Evolutionary conservation across 2,888 invertebrate genomes (phyloP), one percentile per base, ranked within the genome.

Genomic region (Eurytoma adleriae): DNA sequence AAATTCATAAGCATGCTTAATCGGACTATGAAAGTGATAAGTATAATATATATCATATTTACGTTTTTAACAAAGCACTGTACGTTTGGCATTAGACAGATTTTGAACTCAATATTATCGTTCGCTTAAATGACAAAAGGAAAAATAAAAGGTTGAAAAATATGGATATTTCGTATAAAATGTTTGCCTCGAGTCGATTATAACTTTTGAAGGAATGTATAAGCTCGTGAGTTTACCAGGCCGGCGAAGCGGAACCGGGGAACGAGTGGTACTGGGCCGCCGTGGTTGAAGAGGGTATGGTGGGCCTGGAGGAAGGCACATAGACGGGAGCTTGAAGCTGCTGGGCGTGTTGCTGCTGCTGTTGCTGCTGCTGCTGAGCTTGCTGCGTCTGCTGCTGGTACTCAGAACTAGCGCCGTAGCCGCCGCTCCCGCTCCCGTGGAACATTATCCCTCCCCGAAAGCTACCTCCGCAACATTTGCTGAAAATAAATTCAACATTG

Each of bases 231-330:
- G 56, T 83, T 85, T 85, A 90, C 90, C 90, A 90, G 83, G 89
- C 90, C 77, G 90, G 90, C 68, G 90, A 90, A 27, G 89, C 89
- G 66, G 90, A 89, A 72, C 87, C 84, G 68, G 90, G 87, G 83
- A 90, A 90, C n/a, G 90, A 88, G 74, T 90, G 90, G 81, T 90
- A 90, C 89, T 83, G 93, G 86, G 90, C 92, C 89, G 87, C 92
- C 91, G 88, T 92, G 91, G 90, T 89, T 75, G 93, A 92, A 52
- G 93, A 92, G 57, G 92, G 92, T 78, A 94, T 91, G 14, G 92
- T 91, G 70, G 94, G 92, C 80, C 91, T 90, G 83, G 93, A 93
- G 52, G 94, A 93, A 57, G 94, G 94, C 81, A 95, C 95, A 90
- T 95, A 95, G 64, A 95, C 95, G 4, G 95, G 95, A 1, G 94